Percentiles rank a stretch among this genome's conserved stretches.
Evolutionary conservation across 1,140 invertebrate genomes (phyloP).

Genomic region (Himalopsyche phryganea): DNA sequence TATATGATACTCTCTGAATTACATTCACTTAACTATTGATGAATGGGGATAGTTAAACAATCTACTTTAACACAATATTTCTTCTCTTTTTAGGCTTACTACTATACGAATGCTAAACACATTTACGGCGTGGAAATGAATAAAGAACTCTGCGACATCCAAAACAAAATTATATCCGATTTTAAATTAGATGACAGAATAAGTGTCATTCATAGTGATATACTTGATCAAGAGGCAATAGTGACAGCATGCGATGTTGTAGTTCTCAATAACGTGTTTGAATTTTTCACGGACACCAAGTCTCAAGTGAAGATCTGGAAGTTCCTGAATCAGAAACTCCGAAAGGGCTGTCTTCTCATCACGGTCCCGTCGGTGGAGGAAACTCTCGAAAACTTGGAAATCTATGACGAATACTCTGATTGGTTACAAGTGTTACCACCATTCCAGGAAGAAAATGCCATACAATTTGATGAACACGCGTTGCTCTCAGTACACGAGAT

Average conservation of each 20-base stretch:
- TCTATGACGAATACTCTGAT: constrained; percentile 48
- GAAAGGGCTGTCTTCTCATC: constrained; percentile 56
- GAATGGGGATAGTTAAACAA: too few species aligned
- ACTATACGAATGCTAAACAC: constrained; percentile 56
- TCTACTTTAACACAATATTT: too few species aligned
- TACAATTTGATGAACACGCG: constrained; percentile 46
- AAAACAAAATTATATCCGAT: constrained; percentile 58
- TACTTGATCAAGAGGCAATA: constrained; percentile 54
- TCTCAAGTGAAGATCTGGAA: constrained; percentile 59
- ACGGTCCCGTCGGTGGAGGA: constrained; percentile 56
- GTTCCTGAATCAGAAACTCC: constrained; percentile 56
- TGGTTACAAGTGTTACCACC: constrained; percentile 52
- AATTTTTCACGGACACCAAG: constrained; percentile 59
- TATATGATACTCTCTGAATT: too few species aligned
- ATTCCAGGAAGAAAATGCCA: constrained; percentile 46
- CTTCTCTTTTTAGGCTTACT: constrained; percentile 57
- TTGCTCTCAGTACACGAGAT: constrained; percentile 38
- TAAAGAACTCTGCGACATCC: constrained; percentile 61
- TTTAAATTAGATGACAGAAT: constrained; percentile 57
- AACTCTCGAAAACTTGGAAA: constrained; percentile 51
- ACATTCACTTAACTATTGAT: too few species aligned
- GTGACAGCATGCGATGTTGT: constrained; percentile 58
- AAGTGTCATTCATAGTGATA: constrained; percentile 56
- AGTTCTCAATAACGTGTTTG: constrained; percentile 62
- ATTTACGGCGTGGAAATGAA: constrained; percentile 73